phyloP scores from a whole-genome alignment of 1,140 invertebrate species.

The Zaprionus inermis region DNA sequence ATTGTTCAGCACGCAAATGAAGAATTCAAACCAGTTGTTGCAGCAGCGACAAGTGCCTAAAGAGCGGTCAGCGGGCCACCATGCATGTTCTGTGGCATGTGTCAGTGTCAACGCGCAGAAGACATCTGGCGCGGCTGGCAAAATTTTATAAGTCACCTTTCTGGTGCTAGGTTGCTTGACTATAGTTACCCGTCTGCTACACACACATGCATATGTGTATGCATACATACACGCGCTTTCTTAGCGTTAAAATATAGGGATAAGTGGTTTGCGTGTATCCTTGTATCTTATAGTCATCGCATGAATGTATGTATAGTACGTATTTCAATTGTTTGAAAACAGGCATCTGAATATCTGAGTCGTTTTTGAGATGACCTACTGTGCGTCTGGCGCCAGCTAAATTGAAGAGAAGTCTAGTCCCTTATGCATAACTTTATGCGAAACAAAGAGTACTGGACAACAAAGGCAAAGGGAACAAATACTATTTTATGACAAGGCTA shows the following conservation, averaged over 20 bases:
- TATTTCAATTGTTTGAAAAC: conserved; percentile 1
- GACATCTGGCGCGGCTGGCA: conserved; percentile 52
- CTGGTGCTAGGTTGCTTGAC: conserved; percentile 28
- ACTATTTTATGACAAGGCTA: conserved; percentile 59
- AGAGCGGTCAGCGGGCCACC: conserved; percentile 52
- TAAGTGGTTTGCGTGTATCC: conserved; percentile 9
- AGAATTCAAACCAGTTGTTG: conserved; percentile 72
- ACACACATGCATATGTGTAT: neutral
- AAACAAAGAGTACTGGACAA: conserved; percentile 44
- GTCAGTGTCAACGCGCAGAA: conserved; percentile 57
- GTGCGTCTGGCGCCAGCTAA: conserved; percentile 75
- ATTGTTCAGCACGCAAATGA: conserved; percentile 66
- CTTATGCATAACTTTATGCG: conserved; percentile 42
- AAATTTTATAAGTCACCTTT: conserved; percentile 25
- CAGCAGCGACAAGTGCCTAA: conserved; percentile 56
- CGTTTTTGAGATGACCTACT: conserved; percentile 51
- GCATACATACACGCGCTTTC: neutral
- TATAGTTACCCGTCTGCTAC: conserved; percentile 6
- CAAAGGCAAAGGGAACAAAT: conserved; percentile 54
- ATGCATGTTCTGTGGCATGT: conserved; percentile 44
- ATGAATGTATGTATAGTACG: neutral
- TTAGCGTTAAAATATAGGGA: conserved; percentile 21
- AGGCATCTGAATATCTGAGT: conserved; percentile 2
- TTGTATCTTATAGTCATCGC: neutral
- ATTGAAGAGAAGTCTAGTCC: conserved; percentile 66